phyloP scores from a whole-genome alignment of 1,140 invertebrate species.

The Zaprionus capensis region DNA sequence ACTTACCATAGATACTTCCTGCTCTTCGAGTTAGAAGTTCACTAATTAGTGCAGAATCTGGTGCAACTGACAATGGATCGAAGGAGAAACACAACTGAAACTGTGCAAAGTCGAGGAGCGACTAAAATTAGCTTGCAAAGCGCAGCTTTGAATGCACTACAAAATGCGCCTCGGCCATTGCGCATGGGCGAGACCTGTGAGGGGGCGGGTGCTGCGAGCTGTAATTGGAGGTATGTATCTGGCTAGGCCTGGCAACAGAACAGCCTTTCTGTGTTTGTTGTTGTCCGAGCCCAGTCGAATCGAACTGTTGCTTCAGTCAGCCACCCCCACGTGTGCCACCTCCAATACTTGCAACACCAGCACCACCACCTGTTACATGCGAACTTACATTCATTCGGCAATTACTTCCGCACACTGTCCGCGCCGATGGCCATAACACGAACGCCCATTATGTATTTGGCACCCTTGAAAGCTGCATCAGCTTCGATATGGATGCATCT shows the following conservation, averaged over 20 bases:
- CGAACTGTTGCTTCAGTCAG: constrained; percentile 42
- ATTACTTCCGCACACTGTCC: constrained; percentile 26
- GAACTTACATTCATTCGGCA: constrained; percentile 39
- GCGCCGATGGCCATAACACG: background rate
- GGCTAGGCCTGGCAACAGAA: constrained; percentile 34
- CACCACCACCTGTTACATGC: constrained; percentile 47
- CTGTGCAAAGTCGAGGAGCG: background rate
- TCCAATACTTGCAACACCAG: background rate
- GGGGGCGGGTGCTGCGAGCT: background rate
- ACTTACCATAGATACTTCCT: constrained; percentile 1
- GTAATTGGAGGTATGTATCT: background rate
- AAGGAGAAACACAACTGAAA: constrained; percentile 24
- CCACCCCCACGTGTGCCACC: background rate
- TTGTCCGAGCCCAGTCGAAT: constrained; percentile 15
- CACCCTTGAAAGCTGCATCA: constrained; percentile 28
- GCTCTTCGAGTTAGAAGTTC: background rate
- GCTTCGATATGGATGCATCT: constrained; percentile 24
- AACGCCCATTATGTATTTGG: background rate
- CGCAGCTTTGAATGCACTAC: constrained; percentile 33
- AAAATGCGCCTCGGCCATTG: constrained; percentile 10
- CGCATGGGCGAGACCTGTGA: constrained; percentile 34
- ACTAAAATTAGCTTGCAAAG: constrained; percentile 29
- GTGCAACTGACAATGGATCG: constrained; percentile 24
- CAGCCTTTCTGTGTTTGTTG: constrained; percentile 25
- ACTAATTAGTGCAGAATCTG: background rate